Conservation (phyloP, 2,113 vertebrate genomes). For the Mionectes macconnelli region DNA sequence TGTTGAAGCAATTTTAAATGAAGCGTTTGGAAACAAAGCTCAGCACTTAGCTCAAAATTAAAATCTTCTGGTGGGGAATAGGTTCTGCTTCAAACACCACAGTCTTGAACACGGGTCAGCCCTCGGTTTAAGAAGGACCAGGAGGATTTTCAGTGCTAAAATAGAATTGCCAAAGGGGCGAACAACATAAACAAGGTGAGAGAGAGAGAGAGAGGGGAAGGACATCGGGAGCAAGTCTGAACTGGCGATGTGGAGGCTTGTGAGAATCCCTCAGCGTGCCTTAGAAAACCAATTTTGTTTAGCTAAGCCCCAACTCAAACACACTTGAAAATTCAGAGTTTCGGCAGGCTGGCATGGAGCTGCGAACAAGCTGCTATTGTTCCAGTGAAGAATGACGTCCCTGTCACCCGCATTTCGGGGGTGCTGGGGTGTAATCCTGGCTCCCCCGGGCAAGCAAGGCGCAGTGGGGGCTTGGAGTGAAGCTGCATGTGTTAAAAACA, state of each 20-base stretch:
- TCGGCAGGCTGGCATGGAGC: not conserved
- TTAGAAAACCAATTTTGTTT: conserved; percentile 53
- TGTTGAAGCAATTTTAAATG: conserved; percentile 66
- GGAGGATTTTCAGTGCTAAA: conserved; percentile 32
- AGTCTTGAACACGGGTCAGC: not conserved
- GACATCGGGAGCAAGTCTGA: not conserved
- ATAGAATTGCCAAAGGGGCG: not conserved
- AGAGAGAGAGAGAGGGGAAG: not conserved
- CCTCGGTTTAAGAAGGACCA: conserved; percentile 36
- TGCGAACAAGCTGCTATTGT: not conserved
- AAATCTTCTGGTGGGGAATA: conserved; percentile 57
- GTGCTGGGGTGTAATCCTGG: not conserved
- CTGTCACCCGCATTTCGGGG: not conserved
- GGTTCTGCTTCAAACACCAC: conserved; percentile 8
- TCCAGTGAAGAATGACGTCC: not conserved
- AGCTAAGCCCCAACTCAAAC: conserved; percentile 61
- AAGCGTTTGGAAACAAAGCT: conserved; percentile 54
- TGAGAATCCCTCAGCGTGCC: not conserved
- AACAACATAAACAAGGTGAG: not conserved
- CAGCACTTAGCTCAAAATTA: conserved; percentile 54
- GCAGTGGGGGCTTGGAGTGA: fast-evolving
- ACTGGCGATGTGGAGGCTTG: not conserved
- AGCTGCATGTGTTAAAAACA: not conserved
- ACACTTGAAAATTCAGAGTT: conserved; percentile 14
- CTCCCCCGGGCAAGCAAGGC: not conserved